These are phyloP conservation scores for Sinhomidia bicolor DNA, from an alignment of 2,888 invertebrate genomes.

Conservation along the genomic window DNA sequence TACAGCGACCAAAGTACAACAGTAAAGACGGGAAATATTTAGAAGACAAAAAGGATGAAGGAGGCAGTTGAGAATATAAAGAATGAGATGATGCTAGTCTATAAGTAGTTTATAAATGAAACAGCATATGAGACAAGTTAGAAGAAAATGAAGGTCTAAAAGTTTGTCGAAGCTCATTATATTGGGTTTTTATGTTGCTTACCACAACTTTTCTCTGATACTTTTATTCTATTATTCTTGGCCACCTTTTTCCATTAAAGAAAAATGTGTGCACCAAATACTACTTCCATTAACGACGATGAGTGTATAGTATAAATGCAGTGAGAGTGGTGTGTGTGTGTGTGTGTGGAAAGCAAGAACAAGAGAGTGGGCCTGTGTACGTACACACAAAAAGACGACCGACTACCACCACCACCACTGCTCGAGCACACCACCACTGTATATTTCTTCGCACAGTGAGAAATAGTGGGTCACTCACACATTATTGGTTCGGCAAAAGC, in stretches of 20 bases:
- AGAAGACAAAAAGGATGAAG: slow-evolving; percentile 20
- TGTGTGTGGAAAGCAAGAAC: neutral
- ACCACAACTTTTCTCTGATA: slow-evolving; percentile 68
- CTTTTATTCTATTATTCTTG: slow-evolving; percentile 72
- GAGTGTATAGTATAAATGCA: slow-evolving; percentile 69
- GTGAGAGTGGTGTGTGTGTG: neutral
- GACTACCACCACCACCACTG: neutral
- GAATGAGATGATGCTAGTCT: slow-evolving; percentile 65
- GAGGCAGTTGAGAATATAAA: slow-evolving; percentile 48
- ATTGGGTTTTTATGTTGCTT: slow-evolving; percentile 72
- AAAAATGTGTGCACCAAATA: slow-evolving; percentile 70
- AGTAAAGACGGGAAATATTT: neutral
- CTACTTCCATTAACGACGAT: slow-evolving; percentile 49
- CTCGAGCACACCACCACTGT: neutral
- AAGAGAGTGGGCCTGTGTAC: neutral
- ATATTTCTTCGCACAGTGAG: slow-evolving; percentile 8
- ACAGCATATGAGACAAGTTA: slow-evolving; percentile 73
- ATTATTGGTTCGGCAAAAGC: slow-evolving; percentile 67
- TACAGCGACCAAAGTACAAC: neutral
- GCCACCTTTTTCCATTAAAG: slow-evolving; percentile 73
- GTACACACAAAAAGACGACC: slow-evolving; percentile 1
- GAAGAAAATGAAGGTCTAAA: slow-evolving; percentile 75
- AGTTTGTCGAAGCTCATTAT: slow-evolving; percentile 75
- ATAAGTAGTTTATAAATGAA: slow-evolving; percentile 75
- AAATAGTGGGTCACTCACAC: slow-evolving; percentile 73